These are phyloP conservation scores for Chaetodon auriga DNA, from an alignment of 2,113 vertebrate genomes.

Conservation along the genomic window DNA sequence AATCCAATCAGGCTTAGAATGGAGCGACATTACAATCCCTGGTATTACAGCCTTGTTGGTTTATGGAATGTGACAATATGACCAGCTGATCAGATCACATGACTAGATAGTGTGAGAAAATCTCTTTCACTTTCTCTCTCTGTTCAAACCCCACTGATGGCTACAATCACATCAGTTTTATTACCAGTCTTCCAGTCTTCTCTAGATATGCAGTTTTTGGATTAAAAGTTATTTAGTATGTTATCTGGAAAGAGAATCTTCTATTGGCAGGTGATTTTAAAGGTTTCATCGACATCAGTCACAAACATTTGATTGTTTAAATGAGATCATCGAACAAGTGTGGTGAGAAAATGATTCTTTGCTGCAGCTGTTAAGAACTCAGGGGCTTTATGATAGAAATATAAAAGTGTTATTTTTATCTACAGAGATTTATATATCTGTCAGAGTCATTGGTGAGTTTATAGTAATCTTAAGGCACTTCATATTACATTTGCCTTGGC, in stretches of 20 bases:
- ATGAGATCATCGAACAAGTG: neutral
- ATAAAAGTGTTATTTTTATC: neutral
- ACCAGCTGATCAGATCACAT: conserved; percentile 59
- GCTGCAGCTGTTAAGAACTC: neutral
- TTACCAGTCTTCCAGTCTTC: neutral
- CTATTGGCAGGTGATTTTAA: neutral
- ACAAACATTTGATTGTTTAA: neutral
- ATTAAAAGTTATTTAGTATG: neutral
- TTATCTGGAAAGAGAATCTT: neutral
- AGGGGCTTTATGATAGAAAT: too few relatives aligned
- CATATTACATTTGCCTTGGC: neutral
- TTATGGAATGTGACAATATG: conserved; percentile 73
- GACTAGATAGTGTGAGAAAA: conserved; percentile 50
- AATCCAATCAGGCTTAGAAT: conserved; percentile 16
- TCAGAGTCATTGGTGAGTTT: neutral
- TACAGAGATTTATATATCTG: neutral
- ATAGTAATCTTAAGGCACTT: neutral
- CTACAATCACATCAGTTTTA: neutral
- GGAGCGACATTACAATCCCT: conserved; percentile 1
- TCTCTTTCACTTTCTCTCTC: conserved; percentile 34
- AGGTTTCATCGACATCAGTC: neutral
- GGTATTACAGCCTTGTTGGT: conserved; percentile 24
- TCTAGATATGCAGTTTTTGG: neutral
- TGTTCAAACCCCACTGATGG: neutral
- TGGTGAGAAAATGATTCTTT: neutral